Base-by-base conservation (phyloP, 2,797 vertebrate species). In the Ceryle rudis region DNA sequence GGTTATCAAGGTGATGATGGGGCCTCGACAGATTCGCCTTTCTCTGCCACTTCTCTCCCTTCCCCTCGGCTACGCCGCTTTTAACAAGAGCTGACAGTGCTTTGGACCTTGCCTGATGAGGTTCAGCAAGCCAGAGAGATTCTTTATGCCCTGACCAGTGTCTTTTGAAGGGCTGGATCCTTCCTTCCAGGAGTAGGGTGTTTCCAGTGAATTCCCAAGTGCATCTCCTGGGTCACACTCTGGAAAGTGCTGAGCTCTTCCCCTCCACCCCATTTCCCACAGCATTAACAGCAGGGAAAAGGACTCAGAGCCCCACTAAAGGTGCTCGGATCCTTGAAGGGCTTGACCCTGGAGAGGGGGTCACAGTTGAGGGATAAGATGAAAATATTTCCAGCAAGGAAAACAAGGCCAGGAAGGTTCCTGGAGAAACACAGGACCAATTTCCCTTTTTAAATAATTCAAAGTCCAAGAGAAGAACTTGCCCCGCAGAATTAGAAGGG, bases 391-490 rank as follows among this genome's bases (percentile, higher is more conserved):
- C 42, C 72, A 78, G 72, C 65, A 72, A 69, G 21, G n/a, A 90
- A 91, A 94, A 89, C 52, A 90, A 72, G 57, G 57, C 70, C 60
- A 57, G 33, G 17, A 86, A 81, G 54, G 42, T 33, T 93, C 60
- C 51, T 93, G 62, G 74, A 82, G 54, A 95, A 95, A 88, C 57
- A 89, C 23, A n/a, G 74, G 51, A 72, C 74, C 23, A 26, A 57
- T 84, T 85, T 74, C 41, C 29, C 74, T 58, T 47, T 61, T 74
- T 64, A 84, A 92, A 90, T 80, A 95, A 92, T 54, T 85, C 81
- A 87, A 67, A 93, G 41, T 87, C 69, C 57, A 57, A 74, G 79
- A 60, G 69, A 77, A 87, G 64, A 83, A 83, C 47, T 73, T 10
- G 8, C 61, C 61, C 55, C 1, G 5, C 60, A 80, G 78, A 94